Conservation (phyloP, 2,888 invertebrate species). For the Pogonocherus hispidulus region DNA sequence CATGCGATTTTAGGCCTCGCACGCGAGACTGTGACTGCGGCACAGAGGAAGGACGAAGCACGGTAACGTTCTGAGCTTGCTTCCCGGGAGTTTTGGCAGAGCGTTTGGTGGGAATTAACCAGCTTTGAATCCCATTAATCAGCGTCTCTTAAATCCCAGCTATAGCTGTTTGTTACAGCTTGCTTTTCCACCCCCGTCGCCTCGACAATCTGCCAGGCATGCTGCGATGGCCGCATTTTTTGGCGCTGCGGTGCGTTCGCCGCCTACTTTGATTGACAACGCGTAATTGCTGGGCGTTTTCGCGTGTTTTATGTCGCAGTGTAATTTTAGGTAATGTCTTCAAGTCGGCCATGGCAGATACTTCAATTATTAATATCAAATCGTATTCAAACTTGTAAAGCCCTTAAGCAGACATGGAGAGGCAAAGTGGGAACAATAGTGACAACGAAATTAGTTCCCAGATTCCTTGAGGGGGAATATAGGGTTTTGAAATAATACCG, state of each 20-base stretch:
- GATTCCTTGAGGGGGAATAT: no score
- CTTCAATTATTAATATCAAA: no score
- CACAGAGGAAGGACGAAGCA: neutral
- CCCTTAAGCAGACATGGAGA: no score
- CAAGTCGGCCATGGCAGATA: neutral
- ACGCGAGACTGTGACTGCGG: conserved; percentile 51
- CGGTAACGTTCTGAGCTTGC: conserved; percentile 61
- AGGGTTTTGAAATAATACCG: no score
- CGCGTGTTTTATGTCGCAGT: neutral
- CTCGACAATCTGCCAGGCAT: conserved; percentile 42
- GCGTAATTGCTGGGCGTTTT: neutral
- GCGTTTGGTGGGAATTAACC: conserved; percentile 76
- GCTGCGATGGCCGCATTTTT: conserved; percentile 27
- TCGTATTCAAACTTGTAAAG: no score
- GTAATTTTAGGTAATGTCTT: neutral
- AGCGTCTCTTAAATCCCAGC: conserved; percentile 73
- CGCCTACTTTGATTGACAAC: conserved; percentile 25
- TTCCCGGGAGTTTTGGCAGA: conserved; percentile 71
- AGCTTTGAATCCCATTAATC: conserved; percentile 81
- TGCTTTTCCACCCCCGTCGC: conserved; percentile 49
- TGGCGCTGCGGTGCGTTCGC: conserved; percentile 20
- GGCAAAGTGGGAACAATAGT: no score
- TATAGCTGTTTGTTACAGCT: conserved; percentile 68
- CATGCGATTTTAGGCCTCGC: conserved; percentile 59
- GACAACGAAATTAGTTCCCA: no score